Evolutionary conservation across 2,113 vertebrate genomes (phyloP).

Genomic region (Cercocebus atys): DNA sequence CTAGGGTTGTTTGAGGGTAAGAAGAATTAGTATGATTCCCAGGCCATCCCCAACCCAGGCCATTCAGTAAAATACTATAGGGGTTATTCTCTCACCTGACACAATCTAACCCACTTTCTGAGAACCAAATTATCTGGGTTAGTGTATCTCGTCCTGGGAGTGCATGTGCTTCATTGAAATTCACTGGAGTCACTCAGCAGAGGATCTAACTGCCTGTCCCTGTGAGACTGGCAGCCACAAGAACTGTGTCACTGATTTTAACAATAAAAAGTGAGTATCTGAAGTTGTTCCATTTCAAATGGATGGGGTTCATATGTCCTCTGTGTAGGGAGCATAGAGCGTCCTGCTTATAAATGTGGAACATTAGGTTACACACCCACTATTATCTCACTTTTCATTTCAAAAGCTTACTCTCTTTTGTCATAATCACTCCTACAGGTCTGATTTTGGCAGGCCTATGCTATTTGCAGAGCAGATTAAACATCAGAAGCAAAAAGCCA

Average conservation of each 20-base stretch:
- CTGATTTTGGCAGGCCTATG: slow-evolving; percentile 11
- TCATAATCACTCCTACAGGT: slow-evolving; percentile 4
- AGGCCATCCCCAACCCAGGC: not conserved
- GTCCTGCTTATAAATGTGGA: slow-evolving; percentile 53
- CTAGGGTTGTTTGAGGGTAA: not conserved
- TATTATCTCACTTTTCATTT: not conserved
- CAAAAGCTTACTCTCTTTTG: not conserved
- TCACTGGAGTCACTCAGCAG: not conserved
- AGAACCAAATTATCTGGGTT: not conserved
- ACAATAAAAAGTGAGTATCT: slow-evolving; percentile 52
- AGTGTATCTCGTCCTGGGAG: not conserved
- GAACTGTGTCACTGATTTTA: slow-evolving; percentile 60
- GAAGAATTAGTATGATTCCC: not conserved
- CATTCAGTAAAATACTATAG: not conserved
- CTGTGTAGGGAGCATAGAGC: not conserved
- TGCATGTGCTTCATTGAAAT: slow-evolving; percentile 34
- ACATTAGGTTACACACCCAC: slow-evolving; percentile 2
- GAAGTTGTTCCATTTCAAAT: slow-evolving; percentile 76
- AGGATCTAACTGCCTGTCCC: not conserved
- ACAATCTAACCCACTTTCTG: slow-evolving; percentile 8
- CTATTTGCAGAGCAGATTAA: not conserved
- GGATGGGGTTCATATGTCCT: slow-evolving; percentile 57
- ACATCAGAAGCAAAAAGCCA: slow-evolving; percentile 8
- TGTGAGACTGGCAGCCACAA: not conserved
- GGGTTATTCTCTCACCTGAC: slow-evolving; percentile 26